Percentiles rank a stretch among this genome's conserved stretches.
Evolutionary conservation across 2,797 vertebrate species (phyloP).

Genomic region (Hephaestus fuliginosus): DNA sequence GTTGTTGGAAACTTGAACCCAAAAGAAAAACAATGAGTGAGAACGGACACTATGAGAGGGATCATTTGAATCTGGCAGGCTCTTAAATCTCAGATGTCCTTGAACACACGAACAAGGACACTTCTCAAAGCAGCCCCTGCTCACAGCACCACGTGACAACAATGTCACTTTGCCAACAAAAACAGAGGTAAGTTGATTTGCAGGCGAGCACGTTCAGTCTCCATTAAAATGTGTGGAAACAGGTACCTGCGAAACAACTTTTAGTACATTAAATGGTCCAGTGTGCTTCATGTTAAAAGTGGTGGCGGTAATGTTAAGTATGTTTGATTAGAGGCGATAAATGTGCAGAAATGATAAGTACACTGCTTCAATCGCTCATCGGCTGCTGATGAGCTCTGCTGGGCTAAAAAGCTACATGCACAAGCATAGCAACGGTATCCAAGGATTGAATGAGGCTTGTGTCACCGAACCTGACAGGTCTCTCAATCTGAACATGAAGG

Average conservation of each 20-base stretch:
- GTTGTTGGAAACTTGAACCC: background rate
- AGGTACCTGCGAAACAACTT: background rate
- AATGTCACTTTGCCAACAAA: conserved; percentile 1
- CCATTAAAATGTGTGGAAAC: background rate
- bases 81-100: conserved; percentile 12
- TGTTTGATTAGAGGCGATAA: conserved; percentile 22
- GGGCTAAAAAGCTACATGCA: conserved; percentile 15
- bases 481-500: conserved; percentile 45
- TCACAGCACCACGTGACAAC: background rate
- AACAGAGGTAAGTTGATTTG: background rate
- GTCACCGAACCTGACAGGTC: conserved; percentile 38
- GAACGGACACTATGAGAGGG: background rate
- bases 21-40: background rate
- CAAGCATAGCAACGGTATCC: conserved; percentile 49
- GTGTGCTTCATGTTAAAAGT: background rate
- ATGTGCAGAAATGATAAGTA: conserved; percentile 15
- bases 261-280: background rate
- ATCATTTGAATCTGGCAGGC: background rate
- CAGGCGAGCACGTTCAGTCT: background rate
- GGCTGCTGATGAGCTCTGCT: background rate
- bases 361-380: conserved; percentile 24
- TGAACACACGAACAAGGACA: conserved; percentile 4
- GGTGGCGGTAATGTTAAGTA: conserved; percentile 12
- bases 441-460: conserved; percentile 25
- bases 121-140: background rate